Evolutionary conservation across 1,140 invertebrate species (phyloP).

Genomic region (Drosophila pseudoananassae): DNA sequence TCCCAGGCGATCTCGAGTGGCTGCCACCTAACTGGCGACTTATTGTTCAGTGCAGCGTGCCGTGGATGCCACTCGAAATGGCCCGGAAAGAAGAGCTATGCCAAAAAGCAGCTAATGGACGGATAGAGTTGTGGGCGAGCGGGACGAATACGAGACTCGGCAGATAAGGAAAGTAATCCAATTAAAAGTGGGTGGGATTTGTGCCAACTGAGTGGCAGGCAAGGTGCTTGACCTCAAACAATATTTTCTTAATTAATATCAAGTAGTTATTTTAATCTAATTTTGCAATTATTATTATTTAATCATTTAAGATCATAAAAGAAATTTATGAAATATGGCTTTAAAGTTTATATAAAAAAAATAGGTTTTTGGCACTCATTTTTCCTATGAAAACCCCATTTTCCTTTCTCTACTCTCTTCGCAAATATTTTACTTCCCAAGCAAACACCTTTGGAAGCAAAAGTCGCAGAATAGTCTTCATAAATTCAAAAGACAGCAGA

Average conservation of each 20-base stretch:
- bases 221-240: constrained; percentile 38
- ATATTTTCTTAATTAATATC: neutral
- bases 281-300: no score
- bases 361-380: constrained; percentile 6
- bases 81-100: constrained; percentile 51
- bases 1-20: constrained; percentile 1
- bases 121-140: constrained; percentile 54
- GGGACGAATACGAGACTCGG: constrained; percentile 17
- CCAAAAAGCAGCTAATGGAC: constrained; percentile 50
- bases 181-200: constrained; percentile 60
- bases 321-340: no score
- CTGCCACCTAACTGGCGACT: constrained; percentile 4
- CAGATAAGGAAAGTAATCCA: constrained; percentile 69
- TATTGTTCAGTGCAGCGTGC: constrained; percentile 71
- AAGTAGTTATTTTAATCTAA: neutral
- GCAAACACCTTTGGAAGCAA: constrained; percentile 7
- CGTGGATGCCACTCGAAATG: constrained; percentile 66
- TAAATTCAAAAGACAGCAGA: constrained; percentile 39
- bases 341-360: no score
- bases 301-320: neutral
- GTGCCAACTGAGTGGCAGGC: constrained; percentile 62
- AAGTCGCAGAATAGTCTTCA: constrained; percentile 17
- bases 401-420: constrained; percentile 9
- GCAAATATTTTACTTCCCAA: constrained; percentile 36
- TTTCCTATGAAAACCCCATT: neutral